Evolutionary conservation across 2,888 invertebrate species (phyloP), one percentile per base, ranked within the genome.

Genomic region (Bombylius discolor): DNA sequence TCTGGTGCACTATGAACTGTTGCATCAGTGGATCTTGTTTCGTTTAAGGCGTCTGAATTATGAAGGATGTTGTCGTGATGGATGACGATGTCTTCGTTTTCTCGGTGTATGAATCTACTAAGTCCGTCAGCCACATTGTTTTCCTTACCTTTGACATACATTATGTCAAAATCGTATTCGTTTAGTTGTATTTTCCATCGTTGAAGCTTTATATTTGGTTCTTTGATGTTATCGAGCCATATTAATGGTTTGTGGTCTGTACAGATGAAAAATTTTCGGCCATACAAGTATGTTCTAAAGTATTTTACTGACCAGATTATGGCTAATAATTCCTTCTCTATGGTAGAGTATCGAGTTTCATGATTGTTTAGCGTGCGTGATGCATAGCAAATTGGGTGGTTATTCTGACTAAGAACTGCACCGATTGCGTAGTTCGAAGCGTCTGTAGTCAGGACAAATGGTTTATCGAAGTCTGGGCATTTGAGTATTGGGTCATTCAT

Each of bases 351-450:
- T 4, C 49, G 49, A 31, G 33, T 48, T 46, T 55, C 55, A 50
- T 55, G 55, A 23, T 55, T 46, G 33, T 55, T 55, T 49, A 55
- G 9, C 5, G 55, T 55, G 33, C 50, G 23, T 9, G 55, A 51
- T 34, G 50, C 51, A 31, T 14, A 53, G 42, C 49, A 53, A 31
- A 53, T 48, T 8, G 53, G 53, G 39, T 53, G 49, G 9, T 48
- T 42, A 3, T 53, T 13, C 44, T 54, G 54, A 5, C 49, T 44
- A 5, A 54, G 34, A 32, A 54, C 54, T 11, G 56, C 56, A 11
- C 55, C 55, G 42, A 51, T 55, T 1, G 56, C 56, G 23, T 31
- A 53, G 46, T 56, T 39, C 46, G 49, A 45, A 5, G 56, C 52
- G 46, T 53, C 56, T 6, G 53, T 56, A 12, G 56, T 56, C 5